These are phyloP conservation scores for Rissa tridactyla DNA, from an alignment of 2,113 vertebrate species.

Conservation along the genomic window DNA sequence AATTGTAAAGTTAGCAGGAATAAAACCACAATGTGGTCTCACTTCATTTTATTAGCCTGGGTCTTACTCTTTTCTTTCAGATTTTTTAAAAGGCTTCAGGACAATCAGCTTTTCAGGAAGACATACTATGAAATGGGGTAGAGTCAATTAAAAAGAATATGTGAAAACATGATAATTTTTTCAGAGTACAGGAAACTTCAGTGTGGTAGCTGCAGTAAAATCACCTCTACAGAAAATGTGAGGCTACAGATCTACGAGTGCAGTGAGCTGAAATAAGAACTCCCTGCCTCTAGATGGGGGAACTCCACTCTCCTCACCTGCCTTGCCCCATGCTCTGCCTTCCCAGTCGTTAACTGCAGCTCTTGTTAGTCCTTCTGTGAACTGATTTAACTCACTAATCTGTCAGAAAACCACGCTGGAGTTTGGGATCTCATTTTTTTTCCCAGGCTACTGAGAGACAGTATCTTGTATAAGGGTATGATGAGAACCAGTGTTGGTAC, in stretches of 20 bases:
- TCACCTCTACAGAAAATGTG: neutral
- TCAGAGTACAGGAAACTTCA: neutral
- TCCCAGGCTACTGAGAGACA: neutral
- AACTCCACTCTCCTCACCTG: neutral
- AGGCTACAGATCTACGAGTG: neutral
- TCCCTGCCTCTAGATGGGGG: fast-evolving
- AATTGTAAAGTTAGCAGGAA: neutral
- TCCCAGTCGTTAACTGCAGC: neutral
- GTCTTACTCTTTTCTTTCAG: neutral
- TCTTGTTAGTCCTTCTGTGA: neutral
- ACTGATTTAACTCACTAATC: neutral
- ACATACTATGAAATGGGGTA: neutral
- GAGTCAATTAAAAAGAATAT: neutral
- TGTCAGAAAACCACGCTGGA: neutral
- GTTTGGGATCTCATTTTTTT: neutral
- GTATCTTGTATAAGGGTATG: neutral
- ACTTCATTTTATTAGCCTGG: neutral
- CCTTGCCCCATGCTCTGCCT: neutral
- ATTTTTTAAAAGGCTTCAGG: neutral
- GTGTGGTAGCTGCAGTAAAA: neutral
- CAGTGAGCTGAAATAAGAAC: neutral
- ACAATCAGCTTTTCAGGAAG: neutral
- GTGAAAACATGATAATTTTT: neutral
- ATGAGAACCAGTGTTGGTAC: neutral
- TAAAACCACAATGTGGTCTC: neutral